Percentiles rank a stretch among this genome's conserved stretches.
Evolutionary conservation across 1,140 invertebrate genomes (phyloP).

Genomic region (Ericerus pela): DNA sequence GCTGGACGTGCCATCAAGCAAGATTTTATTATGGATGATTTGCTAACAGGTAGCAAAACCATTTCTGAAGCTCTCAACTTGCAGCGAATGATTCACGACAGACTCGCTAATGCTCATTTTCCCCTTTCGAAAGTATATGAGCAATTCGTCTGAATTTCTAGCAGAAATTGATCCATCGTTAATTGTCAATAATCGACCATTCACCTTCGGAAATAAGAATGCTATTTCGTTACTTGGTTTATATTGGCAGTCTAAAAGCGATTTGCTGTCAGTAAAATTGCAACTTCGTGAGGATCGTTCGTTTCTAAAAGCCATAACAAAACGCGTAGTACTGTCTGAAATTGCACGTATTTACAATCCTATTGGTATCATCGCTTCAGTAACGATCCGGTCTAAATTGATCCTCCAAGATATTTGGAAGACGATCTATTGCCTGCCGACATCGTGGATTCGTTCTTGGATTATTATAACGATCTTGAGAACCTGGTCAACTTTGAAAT

Average conservation of each 20-base stretch:
- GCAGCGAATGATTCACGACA: neutral
- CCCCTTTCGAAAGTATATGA: slow-evolving; percentile 19
- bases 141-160: neutral
- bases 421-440: neutral
- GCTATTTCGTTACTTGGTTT: neutral
- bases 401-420: neutral
- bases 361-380: neutral
- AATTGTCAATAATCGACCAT: neutral
- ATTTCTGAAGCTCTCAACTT: neutral
- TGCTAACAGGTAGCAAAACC: neutral
- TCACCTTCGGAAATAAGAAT: neutral
- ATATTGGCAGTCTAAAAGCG: neutral
- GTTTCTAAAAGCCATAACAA: neutral
- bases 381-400: neutral
- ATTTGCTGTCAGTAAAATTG: neutral
- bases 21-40: slow-evolving; percentile 8
- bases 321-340: neutral
- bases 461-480: neutral
- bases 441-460: neutral
- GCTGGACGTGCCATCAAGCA: neutral
- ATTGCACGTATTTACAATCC: neutral
- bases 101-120: neutral
- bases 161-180: neutral
- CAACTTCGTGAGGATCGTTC: neutral
- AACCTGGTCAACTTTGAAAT: neutral